phyloP scores from a whole-genome alignment of 1,140 invertebrate genomes.

The Heliconius hermathena region DNA sequence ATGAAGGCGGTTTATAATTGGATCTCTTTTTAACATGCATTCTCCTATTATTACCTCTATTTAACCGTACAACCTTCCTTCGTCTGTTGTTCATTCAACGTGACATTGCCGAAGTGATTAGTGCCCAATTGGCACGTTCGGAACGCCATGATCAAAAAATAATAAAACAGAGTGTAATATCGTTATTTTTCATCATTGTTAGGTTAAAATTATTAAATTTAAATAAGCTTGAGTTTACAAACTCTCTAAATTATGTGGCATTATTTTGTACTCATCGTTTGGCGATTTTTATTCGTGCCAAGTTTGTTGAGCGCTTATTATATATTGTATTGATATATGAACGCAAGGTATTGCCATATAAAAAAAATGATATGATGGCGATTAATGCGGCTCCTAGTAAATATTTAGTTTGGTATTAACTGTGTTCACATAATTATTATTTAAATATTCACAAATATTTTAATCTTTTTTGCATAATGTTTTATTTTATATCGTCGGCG shows the following conservation, averaged over 20 bases:
- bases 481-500: not conserved
- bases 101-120: no score
- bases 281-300: conserved; percentile 34
- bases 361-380: conserved; percentile 6
- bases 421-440: not conserved
- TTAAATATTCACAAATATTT: not conserved
- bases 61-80: no score
- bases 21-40: no score
- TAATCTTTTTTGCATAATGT: not conserved
- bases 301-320: conserved; percentile 27
- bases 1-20: no score
- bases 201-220: conserved; percentile 23
- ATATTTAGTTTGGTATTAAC: conserved; percentile 1
- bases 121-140: no score
- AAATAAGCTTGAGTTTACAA: conserved; percentile 49
- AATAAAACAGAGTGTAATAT: no score
- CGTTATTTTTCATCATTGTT: not conserved
- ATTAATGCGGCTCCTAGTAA: not conserved
- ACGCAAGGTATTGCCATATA: conserved; percentile 34
- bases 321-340: conserved; percentile 16
- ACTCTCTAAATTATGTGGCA: conserved; percentile 45
- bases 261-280: conserved; percentile 35
- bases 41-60: no score
- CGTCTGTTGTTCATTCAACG: no score
- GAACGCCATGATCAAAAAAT: no score